These are phyloP conservation scores for Phyllostomus hastatus DNA, from an alignment of 2,113 vertebrate genomes.

Conservation along the genomic window DNA sequence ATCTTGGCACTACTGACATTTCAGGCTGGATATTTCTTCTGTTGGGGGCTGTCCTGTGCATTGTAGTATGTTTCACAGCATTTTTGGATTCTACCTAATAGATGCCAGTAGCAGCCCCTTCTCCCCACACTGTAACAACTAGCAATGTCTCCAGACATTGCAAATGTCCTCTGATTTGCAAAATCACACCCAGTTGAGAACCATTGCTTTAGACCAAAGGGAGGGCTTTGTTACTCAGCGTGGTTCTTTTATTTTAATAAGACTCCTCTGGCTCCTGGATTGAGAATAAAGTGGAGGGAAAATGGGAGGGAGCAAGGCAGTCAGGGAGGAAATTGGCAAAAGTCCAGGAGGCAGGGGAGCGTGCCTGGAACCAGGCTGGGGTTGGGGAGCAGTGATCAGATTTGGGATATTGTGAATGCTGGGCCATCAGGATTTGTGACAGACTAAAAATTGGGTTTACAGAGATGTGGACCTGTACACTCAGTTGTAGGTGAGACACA, in stretches of 20 bases:
- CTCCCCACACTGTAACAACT: neutral
- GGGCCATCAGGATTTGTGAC: neutral
- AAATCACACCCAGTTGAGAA: neutral
- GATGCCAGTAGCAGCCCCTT: accelerated
- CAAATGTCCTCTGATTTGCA: neutral
- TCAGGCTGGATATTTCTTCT: neutral
- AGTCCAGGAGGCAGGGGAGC: neutral
- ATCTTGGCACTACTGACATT: neutral
- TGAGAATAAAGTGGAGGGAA: neutral
- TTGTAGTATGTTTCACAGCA: neutral
- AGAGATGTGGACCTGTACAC: neutral
- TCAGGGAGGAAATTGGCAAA: neutral
- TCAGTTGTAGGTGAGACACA: neutral
- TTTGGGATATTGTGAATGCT: neutral
- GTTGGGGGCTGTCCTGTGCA: neutral
- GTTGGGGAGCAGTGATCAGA: neutral
- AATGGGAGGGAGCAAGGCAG: neutral
- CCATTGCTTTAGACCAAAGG: neutral
- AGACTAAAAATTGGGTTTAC: neutral
- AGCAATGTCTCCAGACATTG: neutral
- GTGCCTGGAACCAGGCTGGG: neutral
- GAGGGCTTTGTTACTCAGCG: neutral
- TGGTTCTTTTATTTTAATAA: neutral
- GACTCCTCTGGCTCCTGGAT: neutral
- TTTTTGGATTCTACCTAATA: neutral